These are phyloP conservation scores for Parotocinclus haroldoi DNA, from an alignment of 2,797 vertebrate species.

Conservation along the genomic window DNA sequence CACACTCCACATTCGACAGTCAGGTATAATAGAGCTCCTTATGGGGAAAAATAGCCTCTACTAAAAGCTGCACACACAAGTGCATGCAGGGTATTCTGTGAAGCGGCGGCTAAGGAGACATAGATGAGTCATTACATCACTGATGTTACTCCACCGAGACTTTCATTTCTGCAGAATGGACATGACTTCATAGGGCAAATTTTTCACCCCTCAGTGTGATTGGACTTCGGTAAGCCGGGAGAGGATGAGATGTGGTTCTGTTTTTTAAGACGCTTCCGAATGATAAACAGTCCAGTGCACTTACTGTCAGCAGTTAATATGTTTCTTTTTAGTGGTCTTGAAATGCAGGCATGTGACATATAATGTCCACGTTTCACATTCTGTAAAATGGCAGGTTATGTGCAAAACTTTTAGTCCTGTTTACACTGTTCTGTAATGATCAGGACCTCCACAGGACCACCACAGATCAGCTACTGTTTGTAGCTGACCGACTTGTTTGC, in stretches of 20 bases:
- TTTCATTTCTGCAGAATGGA: conserved; percentile 2
- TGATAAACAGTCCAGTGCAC: background rate
- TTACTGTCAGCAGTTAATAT: no score
- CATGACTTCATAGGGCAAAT: background rate
- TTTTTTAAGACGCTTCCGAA: background rate
- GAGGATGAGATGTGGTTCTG: background rate
- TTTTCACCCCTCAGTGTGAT: conserved; percentile 13
- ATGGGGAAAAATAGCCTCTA: conserved; percentile 2
- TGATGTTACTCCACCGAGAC: conserved; percentile 20
- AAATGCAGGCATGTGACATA: no score
- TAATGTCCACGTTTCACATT: no score
- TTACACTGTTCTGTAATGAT: no score
- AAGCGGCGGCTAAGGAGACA: conserved; percentile 6
- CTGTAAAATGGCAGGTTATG: no score
- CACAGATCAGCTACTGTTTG: no score
- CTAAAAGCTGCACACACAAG: conserved; percentile 13
- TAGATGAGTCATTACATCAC: conserved; percentile 28
- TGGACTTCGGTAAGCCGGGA: background rate
- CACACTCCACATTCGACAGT: conserved; percentile 42
- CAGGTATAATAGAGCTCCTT: conserved; percentile 21
- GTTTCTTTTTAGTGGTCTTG: no score
- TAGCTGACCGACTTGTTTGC: no score
- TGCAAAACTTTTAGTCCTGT: no score
- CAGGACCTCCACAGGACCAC: no score
- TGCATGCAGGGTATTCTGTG: conserved; percentile 3